Evolutionary conservation across 1,140 invertebrate genomes (phyloP), one percentile per base, ranked within the genome.

Genomic region (Drosophila triauraria): DNA sequence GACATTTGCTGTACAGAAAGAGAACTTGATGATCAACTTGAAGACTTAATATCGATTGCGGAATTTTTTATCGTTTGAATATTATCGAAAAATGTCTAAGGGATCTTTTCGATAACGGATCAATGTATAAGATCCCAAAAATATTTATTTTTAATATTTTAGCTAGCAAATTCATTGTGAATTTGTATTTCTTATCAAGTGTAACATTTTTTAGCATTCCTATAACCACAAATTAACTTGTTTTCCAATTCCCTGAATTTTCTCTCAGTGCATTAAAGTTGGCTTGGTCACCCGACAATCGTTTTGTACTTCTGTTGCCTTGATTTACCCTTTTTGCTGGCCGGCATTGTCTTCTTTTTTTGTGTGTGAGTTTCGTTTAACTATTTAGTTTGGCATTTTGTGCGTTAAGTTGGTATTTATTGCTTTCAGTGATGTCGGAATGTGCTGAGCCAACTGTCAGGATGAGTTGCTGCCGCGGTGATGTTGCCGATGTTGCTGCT

Each of bases 331-430:
- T 27, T 69, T 70, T 56, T 67, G 12, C 40, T 51, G 56, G 15
- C 35, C 25, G 43, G 43, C 50, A 62, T 65, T 53, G 17, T 50
- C 23, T 54, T 50, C 20, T 20, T 47, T 42, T 69, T 40, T 51
- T 35, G 10, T 47, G 40, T 51, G 42, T 38, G 53, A 13, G 42
- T 69, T 91, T 91, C 76, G 64, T 64, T 85, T 86, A 92, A 91
- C 90, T 90, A 92, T 91, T 74, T 91, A 91, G 85, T 91, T 92
- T 86, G 88, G 88, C 78, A 92, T 92, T 92, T 92, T 91, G 91
- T 92, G 91, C 91, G 91, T 92, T 92, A 92, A 92, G 87, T 92
- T 92, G 91, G 91, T 92, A 92, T 92, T 92, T 92, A 92, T 92
- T 92, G 91, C 91, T 91, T 88, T 92, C 70, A 92, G 91, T 79